phyloP scores from a whole-genome alignment of 2,113 vertebrate genomes.

The Crypturellus undulatus region DNA sequence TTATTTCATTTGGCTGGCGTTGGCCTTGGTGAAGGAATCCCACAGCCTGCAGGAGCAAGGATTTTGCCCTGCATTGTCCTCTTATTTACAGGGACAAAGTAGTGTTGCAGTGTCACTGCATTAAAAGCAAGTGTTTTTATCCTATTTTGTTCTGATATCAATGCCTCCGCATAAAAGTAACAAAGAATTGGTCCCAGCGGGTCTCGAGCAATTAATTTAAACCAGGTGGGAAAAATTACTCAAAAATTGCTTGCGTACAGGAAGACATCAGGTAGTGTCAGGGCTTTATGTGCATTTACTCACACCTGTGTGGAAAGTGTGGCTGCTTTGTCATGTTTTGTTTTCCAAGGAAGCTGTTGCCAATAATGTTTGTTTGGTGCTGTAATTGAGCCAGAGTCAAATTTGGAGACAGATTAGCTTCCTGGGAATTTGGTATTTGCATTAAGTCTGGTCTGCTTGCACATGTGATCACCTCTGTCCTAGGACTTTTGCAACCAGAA shows the following conservation, averaged over 20 bases:
- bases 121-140: background rate
- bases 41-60: background rate
- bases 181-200: background rate
- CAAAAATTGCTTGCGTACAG: background rate
- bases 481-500: background rate
- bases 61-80: background rate
- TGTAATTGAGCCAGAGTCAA: background rate
- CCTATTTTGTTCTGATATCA: background rate
- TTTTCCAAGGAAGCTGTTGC: slow-evolving; percentile 26
- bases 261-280: background rate
- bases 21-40: background rate
- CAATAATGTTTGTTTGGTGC: slow-evolving; percentile 6
- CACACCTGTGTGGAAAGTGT: background rate
- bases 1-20: slow-evolving; percentile 30
- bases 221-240: slow-evolving; percentile 3
- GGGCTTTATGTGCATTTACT: background rate
- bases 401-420: background rate
- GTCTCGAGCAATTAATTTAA: slow-evolving; percentile 23
- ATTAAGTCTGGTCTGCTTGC: background rate
- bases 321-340: background rate
- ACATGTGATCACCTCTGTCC: background rate
- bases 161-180: background rate
- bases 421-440: slow-evolving; percentile 12
- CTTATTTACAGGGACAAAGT: background rate
- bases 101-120: background rate